Evolutionary conservation across 2,888 invertebrate species (phyloP), one percentile per base, ranked within the genome.

Genomic region (Tromatobia lineatoria): DNA sequence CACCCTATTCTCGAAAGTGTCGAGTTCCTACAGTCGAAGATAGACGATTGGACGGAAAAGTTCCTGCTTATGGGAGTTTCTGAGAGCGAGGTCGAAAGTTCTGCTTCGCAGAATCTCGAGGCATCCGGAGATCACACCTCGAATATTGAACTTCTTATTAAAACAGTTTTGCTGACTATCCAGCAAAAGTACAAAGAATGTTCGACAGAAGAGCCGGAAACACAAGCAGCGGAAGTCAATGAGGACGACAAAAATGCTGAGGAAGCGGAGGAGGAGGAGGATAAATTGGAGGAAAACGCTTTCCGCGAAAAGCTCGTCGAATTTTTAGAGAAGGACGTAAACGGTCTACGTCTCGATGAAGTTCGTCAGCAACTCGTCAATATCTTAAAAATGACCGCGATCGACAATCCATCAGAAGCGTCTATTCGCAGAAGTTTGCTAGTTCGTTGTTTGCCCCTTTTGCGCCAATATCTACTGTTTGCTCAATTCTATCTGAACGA

Each of bases 401-500:
- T 8, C 6, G 64, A 66, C 0, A 57, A 86, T 59, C 54, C 76
- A 4, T 23, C 78, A 0, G 66, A 85, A 64, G 76, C 66, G 1
- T 57, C 61, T 3, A 38, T 75, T 34, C 76, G 80, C 8, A 67
- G 88, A 82, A 23, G 69, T 85, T 93, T 94, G 4, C 90, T 95
- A 7, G 93, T 94, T 90, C 94, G 94, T 87, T 93, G 95, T 88
- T 88, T 96, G 11, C 97, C 98, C 0, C 94, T 98, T 38, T 93
- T 99, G 76, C 96, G 97, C 80, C 98, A 98, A 93, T 96, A 97
- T 70, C 94, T 95, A 66, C 92, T 96, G 23, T 94, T 98, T 67
- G 96, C 96, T 1, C 97, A 98, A 91, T 98, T 96, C 92, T 97
- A 97, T 89, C 93, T 98, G 6, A 96, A 96, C 0, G 97, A 97